phyloP scores from a whole-genome alignment of 1,140 invertebrate genomes.

The Uloborus diversus region DNA sequence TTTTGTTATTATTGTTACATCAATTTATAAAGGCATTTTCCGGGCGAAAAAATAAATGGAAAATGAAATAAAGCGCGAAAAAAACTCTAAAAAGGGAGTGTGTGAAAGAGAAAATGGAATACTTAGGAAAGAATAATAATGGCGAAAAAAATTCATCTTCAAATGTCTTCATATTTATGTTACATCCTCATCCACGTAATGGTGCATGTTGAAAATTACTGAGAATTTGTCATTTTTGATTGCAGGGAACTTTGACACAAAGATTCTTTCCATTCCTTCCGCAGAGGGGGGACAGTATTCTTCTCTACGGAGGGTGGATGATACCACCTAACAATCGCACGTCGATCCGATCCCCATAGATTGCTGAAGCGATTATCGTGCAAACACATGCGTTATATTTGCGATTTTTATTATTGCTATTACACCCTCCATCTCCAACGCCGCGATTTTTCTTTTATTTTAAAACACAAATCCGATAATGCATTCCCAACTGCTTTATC shows the following conservation, averaged over 20 bases:
- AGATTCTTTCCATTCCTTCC: conserved; percentile 27
- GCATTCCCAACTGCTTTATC: conserved; percentile 31
- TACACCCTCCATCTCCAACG: conserved; percentile 6
- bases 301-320: conserved; percentile 1
- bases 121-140: not conserved
- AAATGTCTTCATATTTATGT: conserved; percentile 49
- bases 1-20: conserved; percentile 40
- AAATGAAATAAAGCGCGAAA: not conserved
- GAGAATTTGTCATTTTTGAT: conserved; percentile 54
- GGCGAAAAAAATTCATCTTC: conserved; percentile 6
- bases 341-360: conserved; percentile 43
- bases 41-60: not conserved
- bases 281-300: conserved; percentile 4
- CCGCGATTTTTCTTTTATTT: not conserved
- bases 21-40: not conserved
- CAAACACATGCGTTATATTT: conserved; percentile 21
- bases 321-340: conserved; percentile 25
- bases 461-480: conserved; percentile 51
- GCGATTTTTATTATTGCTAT: conserved; percentile 21
- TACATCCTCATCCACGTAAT: conserved; percentile 55
- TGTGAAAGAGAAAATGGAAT: conserved; percentile 12
- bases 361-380: conserved; percentile 34
- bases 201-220: conserved; percentile 52
- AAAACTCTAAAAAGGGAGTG: conserved; percentile 5
- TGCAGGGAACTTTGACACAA: conserved; percentile 44